These are phyloP conservation scores for Drosophila lacteicornis DNA, from an alignment of 1,140 invertebrate genomes.

Conservation along the genomic window DNA sequence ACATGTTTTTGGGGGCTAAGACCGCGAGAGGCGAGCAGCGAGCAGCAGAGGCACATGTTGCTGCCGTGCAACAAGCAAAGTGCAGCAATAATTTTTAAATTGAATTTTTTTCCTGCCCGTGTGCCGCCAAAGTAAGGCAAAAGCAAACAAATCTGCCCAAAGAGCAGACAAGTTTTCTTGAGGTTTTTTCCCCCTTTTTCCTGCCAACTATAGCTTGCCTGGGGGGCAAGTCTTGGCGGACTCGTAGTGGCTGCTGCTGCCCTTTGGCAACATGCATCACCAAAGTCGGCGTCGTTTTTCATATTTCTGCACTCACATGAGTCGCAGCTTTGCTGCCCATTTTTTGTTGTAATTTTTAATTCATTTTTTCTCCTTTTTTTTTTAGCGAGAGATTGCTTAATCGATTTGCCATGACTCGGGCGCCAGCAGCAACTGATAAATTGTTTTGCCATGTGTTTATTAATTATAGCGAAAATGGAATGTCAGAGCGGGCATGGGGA, in stretches of 20 bases:
- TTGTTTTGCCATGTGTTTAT: conserved; percentile 80
- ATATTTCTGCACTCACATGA: conserved; percentile 70
- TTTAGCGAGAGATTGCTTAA: conserved; percentile 73
- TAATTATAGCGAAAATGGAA: conserved; percentile 79
- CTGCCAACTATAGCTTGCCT: conserved; percentile 9
- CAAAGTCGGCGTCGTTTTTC: conserved; percentile 75
- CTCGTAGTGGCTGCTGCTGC: conserved; percentile 45
- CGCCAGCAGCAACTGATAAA: conserved; percentile 71
- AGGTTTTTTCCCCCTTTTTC: conserved; percentile 24
- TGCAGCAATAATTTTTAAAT: conserved; percentile 83
- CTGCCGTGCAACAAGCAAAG: conserved; percentile 72
- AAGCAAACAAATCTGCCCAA: conserved; percentile 67
- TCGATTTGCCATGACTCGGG: conserved; percentile 72
- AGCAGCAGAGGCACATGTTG: conserved; percentile 62
- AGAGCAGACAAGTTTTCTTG: conserved; percentile 43
- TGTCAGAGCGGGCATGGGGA: conserved; percentile 34
- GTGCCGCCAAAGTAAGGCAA: conserved; percentile 54
- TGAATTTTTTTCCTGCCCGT: conserved; percentile 67
- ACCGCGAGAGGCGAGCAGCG: conserved; percentile 5
- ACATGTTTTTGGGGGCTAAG: conserved; percentile 61
- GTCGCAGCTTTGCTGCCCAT: conserved; percentile 34
- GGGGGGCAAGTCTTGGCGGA: conserved; percentile 34
- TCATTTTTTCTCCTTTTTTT: conserved; percentile 50
- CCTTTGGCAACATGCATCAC: conserved; percentile 80
- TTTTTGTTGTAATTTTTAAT: conserved; percentile 64